Evolutionary conservation across 1,140 invertebrate species (phyloP).

Genomic region (Lethocerus indicus): DNA sequence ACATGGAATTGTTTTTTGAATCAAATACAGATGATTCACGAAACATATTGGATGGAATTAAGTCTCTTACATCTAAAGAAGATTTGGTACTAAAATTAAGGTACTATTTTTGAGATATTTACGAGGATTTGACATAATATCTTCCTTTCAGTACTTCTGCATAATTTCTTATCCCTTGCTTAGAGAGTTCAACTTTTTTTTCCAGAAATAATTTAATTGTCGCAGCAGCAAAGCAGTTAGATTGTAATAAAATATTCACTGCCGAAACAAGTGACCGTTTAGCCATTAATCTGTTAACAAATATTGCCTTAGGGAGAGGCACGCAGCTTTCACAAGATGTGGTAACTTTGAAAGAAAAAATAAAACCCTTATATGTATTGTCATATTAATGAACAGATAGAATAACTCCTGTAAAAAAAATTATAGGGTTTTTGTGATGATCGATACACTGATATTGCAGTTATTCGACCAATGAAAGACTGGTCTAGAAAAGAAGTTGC

Average conservation of each 20-base stretch:
- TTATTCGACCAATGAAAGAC: conserved; percentile 51
- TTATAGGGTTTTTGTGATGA: conserved; percentile 41
- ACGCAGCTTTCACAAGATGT: conserved; percentile 49
- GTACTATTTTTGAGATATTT: not conserved
- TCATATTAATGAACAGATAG: too few species aligned
- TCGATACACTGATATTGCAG: conserved; percentile 31
- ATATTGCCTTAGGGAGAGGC: conserved; percentile 54
- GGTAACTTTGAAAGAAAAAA: conserved; percentile 25
- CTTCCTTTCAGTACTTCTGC: conserved; percentile 9
- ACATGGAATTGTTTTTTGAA: too few species aligned
- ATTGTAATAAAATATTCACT: conserved; percentile 49
- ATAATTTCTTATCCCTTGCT: conserved; percentile 9
- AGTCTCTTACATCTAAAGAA: not conserved
- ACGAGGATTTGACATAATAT: not conserved
- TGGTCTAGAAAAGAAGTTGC: conserved; percentile 53
- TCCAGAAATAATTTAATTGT: conserved; percentile 34
- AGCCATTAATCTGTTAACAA: conserved; percentile 43
- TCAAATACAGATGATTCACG: not conserved
- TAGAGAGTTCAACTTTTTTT: conserved; percentile 14
- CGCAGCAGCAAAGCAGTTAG: conserved; percentile 33
- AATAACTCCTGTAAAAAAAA: too few species aligned
- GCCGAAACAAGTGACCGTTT: conserved; percentile 46
- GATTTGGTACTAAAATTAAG: not conserved
- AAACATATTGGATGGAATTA: not conserved
- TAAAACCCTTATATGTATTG: not conserved